Evolutionary conservation across 92 coral and sea anemone genomes (phyloP).

Genomic region (Muricea muricata): DNA sequence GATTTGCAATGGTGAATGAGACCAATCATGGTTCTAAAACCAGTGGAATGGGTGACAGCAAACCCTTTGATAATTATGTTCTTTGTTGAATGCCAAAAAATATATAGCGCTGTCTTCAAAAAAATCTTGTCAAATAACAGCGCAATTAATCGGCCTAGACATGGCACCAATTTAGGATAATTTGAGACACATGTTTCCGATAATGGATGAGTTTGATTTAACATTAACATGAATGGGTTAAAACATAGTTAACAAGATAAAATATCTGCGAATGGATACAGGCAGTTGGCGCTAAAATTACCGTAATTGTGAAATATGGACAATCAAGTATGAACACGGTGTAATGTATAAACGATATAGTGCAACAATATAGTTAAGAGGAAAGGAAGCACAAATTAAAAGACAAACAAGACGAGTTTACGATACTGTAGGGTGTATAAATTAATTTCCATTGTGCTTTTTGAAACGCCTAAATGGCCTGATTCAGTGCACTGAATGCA

Average conservation of each 20-base stretch:
- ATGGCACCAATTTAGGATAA: neutral
- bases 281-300: neutral
- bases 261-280: neutral
- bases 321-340: neutral
- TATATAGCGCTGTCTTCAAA: too few species aligned
- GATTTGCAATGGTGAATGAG: neutral
- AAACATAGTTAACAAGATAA: neutral
- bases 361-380: neutral
- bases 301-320: neutral
- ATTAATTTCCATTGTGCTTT: neutral
- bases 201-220: neutral
- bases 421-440: neutral
- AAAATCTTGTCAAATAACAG: too few species aligned
- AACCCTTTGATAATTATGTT: neutral
- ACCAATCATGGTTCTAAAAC: neutral
- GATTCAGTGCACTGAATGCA: too few species aligned
- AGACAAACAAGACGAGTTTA: neutral
- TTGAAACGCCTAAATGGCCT: too few species aligned
- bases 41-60: neutral
- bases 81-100: too few species aligned
- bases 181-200: neutral
- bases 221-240: neutral
- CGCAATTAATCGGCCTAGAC: neutral
- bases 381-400: neutral
- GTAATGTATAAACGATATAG: neutral